Conservation (phyloP, 2,113 vertebrate genomes). For the Eretmochelys imbricata region DNA sequence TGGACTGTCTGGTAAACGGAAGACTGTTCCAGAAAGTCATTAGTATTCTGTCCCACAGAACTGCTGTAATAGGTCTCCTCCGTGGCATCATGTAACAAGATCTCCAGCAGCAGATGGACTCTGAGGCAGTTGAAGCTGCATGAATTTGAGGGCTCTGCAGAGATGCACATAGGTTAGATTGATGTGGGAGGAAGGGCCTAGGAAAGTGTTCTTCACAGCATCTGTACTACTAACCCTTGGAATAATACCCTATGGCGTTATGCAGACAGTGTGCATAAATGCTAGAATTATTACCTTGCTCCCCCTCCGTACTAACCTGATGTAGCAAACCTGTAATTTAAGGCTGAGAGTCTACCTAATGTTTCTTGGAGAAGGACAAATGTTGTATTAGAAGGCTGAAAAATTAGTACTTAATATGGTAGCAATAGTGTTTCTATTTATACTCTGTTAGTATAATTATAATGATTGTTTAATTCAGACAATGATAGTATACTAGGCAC, state of each 20-base stretch:
- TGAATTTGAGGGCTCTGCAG: conserved; percentile 31
- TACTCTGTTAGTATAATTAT: background rate
- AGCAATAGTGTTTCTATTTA: background rate
- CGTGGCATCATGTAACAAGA: conserved; percentile 37
- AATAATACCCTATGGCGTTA: background rate
- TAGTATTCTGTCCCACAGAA: background rate
- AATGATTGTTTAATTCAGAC: background rate
- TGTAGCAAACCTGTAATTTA: background rate
- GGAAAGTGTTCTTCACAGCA: background rate
- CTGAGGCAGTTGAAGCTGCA: conserved; percentile 17
- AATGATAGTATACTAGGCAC: background rate
- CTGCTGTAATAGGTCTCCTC: background rate
- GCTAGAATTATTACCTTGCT: background rate
- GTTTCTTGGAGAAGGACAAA: background rate
- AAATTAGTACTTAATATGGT: background rate
- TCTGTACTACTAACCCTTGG: background rate
- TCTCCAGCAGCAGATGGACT: conserved; percentile 29
- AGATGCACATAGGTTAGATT: background rate
- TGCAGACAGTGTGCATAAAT: background rate
- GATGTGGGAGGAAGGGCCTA: background rate
- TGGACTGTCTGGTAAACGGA: background rate
- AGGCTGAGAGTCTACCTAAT: background rate
- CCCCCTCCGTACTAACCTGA: background rate
- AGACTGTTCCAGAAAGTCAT: background rate
- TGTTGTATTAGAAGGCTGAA: background rate